These are phyloP conservation scores for Entomobrya proxima DNA, from an alignment of 2,888 invertebrate genomes.

Conservation along the genomic window DNA sequence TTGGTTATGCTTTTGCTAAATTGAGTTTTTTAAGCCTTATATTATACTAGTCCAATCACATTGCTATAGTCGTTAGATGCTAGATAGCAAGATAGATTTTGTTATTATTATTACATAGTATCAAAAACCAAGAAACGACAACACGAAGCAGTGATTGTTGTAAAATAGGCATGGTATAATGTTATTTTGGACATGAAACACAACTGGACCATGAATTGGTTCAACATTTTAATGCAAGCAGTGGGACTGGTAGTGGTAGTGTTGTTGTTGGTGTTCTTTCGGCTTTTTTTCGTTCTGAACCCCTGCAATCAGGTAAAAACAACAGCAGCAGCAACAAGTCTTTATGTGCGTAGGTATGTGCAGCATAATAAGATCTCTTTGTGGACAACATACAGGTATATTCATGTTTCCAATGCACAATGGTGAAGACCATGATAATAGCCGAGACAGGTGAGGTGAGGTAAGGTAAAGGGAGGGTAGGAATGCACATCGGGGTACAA, in stretches of 20 bases:
- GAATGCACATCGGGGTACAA: background rate
- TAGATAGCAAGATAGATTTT: too few species aligned
- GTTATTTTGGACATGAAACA: background rate
- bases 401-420: too few species aligned
- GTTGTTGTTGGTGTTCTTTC: background rate
- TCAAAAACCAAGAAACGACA: background rate
- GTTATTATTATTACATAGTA: too few species aligned
- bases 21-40: too few species aligned
- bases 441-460: background rate
- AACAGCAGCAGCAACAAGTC: constrained; percentile 22
- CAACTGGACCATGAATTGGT: constrained; percentile 33
- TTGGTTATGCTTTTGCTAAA: too few species aligned
- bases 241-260: background rate
- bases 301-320: constrained; percentile 12
- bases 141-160: background rate
- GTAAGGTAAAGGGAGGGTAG: background rate
- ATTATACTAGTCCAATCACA: too few species aligned
- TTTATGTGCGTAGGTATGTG: background rate
- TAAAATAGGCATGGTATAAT: too few species aligned
- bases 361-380: too few species aligned
- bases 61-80: too few species aligned
- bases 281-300: background rate
- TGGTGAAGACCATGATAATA: too few species aligned
- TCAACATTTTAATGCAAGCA: background rate
- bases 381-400: background rate